Evolutionary conservation across 2,797 vertebrate species (phyloP), one percentile per base, ranked within the genome.

Genomic region (Calcarius lapponicus): DNA sequence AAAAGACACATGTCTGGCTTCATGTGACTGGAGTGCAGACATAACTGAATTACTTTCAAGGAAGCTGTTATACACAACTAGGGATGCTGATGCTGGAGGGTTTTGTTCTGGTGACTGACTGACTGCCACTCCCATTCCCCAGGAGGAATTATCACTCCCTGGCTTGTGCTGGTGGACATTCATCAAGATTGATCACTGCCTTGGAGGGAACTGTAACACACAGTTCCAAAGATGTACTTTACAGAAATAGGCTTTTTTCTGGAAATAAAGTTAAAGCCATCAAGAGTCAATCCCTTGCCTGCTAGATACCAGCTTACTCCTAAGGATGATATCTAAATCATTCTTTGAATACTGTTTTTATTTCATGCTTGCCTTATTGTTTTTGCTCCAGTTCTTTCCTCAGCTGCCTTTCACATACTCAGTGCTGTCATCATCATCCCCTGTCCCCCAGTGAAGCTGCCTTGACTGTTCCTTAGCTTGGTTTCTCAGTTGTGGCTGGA

Each of bases 251-350:
- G 56, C 67, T 75, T 29, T 29, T 81, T 79, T 78, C 75, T 88
- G 80, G 58, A 91, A 82, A 88, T 86, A 42, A 91, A 48, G 62
- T 95, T 95, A 79, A 89, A 90, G 45, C 28, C 36, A 22, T 64
- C 60, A 80, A 72, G 92, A 90, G 22, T 72, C 58, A 76, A 38
- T 90, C 21, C 6, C 51, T 74, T 56, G 36, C 50, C 36, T 91
- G 60, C 47, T 80, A 83, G 72, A 61, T 85, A 66, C 13, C 42
- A 67, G 64, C 34, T 90, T 88, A 36, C 58, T 90, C 69, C 26
- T 80, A 47, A 70, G 45, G 38, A 79, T 2, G 4, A 43, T 76
- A 88, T 82, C 34, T 57, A 61, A 92, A 53, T 80, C 9, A 6
- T 73, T 79, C 18, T 51, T 47, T 62, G 21, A 64, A 28, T 61